A percentile compares a stretch with the other conserved stretches of the same genome.
phyloP scores from a whole-genome alignment of 2,888 invertebrate species.

The Drosophila koepferae region DNA sequence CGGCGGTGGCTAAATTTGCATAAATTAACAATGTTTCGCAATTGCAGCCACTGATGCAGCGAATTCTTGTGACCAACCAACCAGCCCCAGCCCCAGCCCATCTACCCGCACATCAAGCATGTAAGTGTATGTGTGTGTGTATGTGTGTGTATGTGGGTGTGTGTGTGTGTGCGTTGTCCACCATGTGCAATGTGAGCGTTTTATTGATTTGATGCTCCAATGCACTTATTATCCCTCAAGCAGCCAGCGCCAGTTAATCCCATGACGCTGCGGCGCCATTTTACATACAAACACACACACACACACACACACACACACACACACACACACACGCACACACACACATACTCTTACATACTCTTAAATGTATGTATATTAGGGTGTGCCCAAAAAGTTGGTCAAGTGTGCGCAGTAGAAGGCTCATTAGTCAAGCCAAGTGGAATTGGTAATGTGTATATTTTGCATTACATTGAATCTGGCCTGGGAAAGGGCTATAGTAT shows the following conservation, averaged over 20 bases:
- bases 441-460: conserved; percentile 41
- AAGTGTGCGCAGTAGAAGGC: conserved; percentile 54
- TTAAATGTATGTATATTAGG: conserved; percentile 52
- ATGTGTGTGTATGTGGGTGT: conserved; percentile 33
- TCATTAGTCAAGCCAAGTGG: conserved; percentile 68
- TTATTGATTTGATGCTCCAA: conserved; percentile 82
- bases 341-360: conserved; percentile 16
- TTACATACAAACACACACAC: conserved; percentile 40
- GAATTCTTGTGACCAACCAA: conserved; percentile 57
- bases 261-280: conserved; percentile 67
- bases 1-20: conserved; percentile 76
- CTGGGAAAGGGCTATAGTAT: no score
- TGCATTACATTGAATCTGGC: not conserved
- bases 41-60: conserved; percentile 78
- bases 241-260: conserved; percentile 68
- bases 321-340: conserved; percentile 1
- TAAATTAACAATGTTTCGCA: conserved; percentile 79
- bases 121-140: conserved; percentile 25
- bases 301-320: conserved; percentile 4
- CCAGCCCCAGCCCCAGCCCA: conserved; percentile 1
- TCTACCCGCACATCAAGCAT: conserved; percentile 31
- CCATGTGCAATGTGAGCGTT: conserved; percentile 73
- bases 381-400: conserved; percentile 69
- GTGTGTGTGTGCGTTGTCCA: conserved; percentile 49
- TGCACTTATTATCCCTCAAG: conserved; percentile 81